These are phyloP conservation scores for Cremastinae sp. DNA, from an alignment of 2,888 invertebrate genomes.

Conservation along the genomic window DNA sequence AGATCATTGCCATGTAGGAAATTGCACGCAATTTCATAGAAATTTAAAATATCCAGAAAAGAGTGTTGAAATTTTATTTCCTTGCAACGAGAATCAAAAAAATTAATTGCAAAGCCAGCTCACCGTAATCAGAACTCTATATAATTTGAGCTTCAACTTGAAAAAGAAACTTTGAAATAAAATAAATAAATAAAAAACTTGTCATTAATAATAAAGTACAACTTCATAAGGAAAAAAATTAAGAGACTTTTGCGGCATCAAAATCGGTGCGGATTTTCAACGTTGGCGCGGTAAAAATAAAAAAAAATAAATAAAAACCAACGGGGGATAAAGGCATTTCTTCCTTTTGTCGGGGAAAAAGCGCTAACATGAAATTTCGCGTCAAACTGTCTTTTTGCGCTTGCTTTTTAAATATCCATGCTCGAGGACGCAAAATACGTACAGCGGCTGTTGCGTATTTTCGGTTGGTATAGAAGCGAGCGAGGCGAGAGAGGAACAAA, in stretches of 20 bases:
- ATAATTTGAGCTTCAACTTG: background rate
- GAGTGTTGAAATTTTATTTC: too few relatives aligned
- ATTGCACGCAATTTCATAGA: too few relatives aligned
- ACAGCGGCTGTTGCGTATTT: background rate
- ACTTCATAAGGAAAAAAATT: too few relatives aligned
- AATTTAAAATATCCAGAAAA: too few relatives aligned
- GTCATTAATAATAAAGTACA: too few relatives aligned
- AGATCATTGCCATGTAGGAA: too few relatives aligned
- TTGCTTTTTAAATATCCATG: background rate
- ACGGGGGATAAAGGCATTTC: background rate
- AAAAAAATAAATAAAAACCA: background rate
- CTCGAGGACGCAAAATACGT: background rate
- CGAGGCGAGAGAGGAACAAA: slow-evolving; percentile 21
- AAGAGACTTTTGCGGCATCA: background rate
- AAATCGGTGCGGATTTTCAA: background rate
- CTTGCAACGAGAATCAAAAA: too few relatives aligned
- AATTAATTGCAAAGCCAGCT: too few relatives aligned
- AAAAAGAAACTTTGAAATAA: too few relatives aligned
- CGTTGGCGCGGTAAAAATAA: background rate
- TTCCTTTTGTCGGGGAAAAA: background rate
- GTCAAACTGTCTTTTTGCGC: slow-evolving; percentile 4
- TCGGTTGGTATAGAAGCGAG: background rate
- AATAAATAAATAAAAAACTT: too few relatives aligned
- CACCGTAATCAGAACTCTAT: slow-evolving; percentile 21
- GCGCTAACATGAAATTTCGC: background rate